Conservation (phyloP, 2,113 vertebrate genomes). For the Aramus guarauna region DNA sequence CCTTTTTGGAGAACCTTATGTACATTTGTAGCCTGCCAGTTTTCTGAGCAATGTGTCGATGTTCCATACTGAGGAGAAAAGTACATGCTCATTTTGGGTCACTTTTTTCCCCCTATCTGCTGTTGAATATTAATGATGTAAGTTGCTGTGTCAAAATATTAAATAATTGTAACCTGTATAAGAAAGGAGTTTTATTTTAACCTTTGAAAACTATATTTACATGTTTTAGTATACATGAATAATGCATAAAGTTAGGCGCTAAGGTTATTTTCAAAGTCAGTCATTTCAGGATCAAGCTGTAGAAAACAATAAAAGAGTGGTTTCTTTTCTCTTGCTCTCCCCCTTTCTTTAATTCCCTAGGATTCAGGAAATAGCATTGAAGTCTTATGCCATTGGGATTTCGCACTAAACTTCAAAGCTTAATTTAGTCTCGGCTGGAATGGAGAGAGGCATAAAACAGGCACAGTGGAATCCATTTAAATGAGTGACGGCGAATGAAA, state of each 20-base stretch:
- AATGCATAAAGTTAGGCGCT: constrained; percentile 6
- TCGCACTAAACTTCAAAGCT: constrained; percentile 53
- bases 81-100: not conserved
- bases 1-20: not conserved
- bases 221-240: constrained; percentile 52
- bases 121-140: constrained; percentile 50
- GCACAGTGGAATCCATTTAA: constrained; percentile 32
- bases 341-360: not conserved
- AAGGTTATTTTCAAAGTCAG: constrained; percentile 64
- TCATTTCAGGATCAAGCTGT: not conserved
- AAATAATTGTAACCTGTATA: constrained; percentile 11
- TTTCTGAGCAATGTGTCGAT: not conserved
- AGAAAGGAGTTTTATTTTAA: constrained; percentile 51
- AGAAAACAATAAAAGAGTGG: not conserved
- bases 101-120: not conserved
- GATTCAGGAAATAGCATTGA: constrained; percentile 14
- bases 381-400: constrained; percentile 9
- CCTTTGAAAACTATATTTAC: constrained; percentile 55
- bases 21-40: not conserved
- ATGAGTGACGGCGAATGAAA: not conserved
- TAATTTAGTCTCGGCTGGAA: constrained; percentile 50
- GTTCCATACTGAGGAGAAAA: not conserved
- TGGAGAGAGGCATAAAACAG: constrained; percentile 10
- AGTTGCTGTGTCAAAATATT: constrained; percentile 33
- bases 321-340: not conserved